Evolutionary conservation across 2,113 vertebrate genomes (phyloP).

Genomic region (Lepus europaeus): DNA sequence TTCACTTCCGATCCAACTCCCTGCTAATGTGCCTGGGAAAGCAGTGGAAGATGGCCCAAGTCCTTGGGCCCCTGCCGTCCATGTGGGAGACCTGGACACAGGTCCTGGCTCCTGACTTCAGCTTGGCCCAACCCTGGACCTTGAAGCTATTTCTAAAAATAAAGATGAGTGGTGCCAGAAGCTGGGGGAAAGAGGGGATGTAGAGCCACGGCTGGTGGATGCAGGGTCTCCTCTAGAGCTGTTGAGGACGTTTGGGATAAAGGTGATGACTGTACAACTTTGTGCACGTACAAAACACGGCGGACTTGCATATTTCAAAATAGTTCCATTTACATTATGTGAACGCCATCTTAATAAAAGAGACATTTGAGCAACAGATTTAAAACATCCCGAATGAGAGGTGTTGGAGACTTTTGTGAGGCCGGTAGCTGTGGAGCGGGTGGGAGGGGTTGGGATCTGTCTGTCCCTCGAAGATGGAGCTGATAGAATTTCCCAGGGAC

Average conservation of each 20-base stretch:
- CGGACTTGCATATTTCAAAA: neutral
- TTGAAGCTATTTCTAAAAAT: no score
- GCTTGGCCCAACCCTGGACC: no score
- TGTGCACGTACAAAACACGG: neutral
- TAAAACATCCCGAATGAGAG: conserved; percentile 17
- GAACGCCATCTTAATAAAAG: neutral
- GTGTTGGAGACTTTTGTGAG: neutral
- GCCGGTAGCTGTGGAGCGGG: neutral
- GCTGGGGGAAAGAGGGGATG: neutral
- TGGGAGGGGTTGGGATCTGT: neutral
- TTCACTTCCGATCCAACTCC: no score
- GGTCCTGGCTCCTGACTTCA: no score
- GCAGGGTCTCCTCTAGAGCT: neutral
- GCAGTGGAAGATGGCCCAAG: no score
- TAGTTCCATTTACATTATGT: neutral
- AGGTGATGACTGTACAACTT: neutral
- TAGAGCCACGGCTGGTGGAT: neutral
- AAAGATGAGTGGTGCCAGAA: neutral
- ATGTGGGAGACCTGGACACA: no score
- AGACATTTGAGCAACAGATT: neutral
- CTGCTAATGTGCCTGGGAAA: no score
- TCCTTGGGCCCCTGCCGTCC: no score
- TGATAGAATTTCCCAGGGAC: conserved; percentile 52
- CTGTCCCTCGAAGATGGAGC: neutral
- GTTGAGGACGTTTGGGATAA: neutral